Evolutionary conservation across 2,797 vertebrate genomes (phyloP), one percentile per base, ranked within the genome.

Genomic region (Premnoplex brunnescens): DNA sequence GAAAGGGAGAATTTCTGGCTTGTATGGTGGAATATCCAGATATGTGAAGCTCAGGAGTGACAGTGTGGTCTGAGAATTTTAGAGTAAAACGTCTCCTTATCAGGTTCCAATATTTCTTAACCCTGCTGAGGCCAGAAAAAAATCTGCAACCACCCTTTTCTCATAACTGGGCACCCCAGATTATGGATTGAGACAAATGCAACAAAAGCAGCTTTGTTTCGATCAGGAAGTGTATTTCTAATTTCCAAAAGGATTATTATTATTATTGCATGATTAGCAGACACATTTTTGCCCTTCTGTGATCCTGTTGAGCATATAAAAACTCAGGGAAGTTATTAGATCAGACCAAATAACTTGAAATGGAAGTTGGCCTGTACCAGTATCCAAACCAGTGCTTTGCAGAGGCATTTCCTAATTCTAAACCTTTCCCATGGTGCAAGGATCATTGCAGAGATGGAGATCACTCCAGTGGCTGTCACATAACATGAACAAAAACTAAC

Each of bases 401-500:
- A 76, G 27, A 59, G 39, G 18, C 18, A 71, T 41, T 37, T 84
- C 49, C 46, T 43, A 8, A 30, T 39, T 26, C 36, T 39, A 89
- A 55, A 26, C 26, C 32, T 67, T 56, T 63, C 78, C 55, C 37
- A 19, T n/a, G 46, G 63, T 60, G 34, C 72, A 48, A 39, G 46
- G 5, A 19, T 18, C 78, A 39, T 2, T 14, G 49, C n/a, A 89
- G 44, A 74, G 43, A 55, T 60, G 63, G 37, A 54, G 34, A 27
- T 84, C 4, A 43, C 52, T 73, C 41, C 52, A 30, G 4, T n/a
- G 59, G 77, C 77, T 88, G 90, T 91, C 91, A 91, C 69, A 86
- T 91, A 88, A 84, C 82, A 91, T 95, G 72, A 93, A 68, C 68
- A 89, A 64, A 92, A 92, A 9, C 71, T 39, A 77, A 44, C 2